Evolutionary conservation across 2,888 invertebrate genomes (phyloP).

Genomic region (Allygus modestus): DNA sequence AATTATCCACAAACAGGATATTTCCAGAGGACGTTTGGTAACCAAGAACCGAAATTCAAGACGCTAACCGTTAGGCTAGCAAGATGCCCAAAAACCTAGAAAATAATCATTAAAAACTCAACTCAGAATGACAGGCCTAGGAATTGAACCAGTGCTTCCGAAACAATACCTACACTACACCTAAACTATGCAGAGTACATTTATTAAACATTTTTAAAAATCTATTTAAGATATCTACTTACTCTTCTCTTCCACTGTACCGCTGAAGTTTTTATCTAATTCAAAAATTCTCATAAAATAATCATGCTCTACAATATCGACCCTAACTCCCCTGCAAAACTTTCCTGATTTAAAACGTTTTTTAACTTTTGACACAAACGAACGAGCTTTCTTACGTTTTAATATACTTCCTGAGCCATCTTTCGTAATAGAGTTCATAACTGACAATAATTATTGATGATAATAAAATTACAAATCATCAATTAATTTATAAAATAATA

Average conservation of each 20-base stretch:
- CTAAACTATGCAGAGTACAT: no score
- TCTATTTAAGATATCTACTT: no score
- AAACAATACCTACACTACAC: no score
- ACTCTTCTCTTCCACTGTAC: slow-evolving; percentile 1
- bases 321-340: slow-evolving; percentile 10
- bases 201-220: no score
- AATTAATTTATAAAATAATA: background rate
- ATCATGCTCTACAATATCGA: background rate
- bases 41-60: no score
- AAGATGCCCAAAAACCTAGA: no score
- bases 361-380: background rate
- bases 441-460: background rate
- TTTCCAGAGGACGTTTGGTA: no score
- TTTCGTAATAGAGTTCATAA: background rate
- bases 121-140: no score
- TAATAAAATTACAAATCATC: background rate
- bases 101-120: no score
- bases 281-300: slow-evolving; percentile 23
- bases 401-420: background rate
- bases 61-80: no score
- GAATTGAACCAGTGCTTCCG: no score
- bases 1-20: no score
- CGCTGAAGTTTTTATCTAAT: background rate
- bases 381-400: background rate
- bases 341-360: slow-evolving; percentile 9